Conservation (phyloP, 2,888 invertebrate genomes). For the Lochmaea capreae region DNA sequence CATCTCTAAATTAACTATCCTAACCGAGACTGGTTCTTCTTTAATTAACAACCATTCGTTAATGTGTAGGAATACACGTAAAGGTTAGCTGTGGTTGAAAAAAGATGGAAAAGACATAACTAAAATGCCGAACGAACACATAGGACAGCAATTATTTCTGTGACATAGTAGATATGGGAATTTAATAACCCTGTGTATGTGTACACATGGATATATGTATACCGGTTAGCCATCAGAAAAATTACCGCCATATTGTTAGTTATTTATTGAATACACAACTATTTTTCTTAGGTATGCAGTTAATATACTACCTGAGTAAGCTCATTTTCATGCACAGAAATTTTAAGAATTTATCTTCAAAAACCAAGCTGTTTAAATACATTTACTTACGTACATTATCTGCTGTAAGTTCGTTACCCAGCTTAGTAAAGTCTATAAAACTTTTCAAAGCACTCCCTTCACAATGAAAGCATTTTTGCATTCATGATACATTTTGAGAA, state of each 20-base stretch:
- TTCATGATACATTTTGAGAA: no score
- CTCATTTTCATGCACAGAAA: constrained; percentile 28
- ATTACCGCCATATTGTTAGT: constrained; percentile 39
- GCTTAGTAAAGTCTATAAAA: no score
- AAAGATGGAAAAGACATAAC: constrained; percentile 48
- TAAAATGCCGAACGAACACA: constrained; percentile 53
- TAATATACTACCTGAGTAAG: constrained; percentile 32
- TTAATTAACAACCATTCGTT: constrained; percentile 61
- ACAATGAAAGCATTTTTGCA: no score
- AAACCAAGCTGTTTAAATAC: constrained; percentile 18
- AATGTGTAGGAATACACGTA: constrained; percentile 52
- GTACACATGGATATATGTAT: constrained; percentile 22
- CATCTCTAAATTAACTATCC: constrained; percentile 58
- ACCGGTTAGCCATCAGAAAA: constrained; percentile 34
- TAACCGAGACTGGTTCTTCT: constrained; percentile 56
- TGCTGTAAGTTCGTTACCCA: neutral
- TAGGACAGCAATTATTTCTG: constrained; percentile 47
- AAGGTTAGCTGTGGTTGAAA: constrained; percentile 44
- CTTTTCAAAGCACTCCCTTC: no score
- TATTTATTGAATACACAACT: constrained; percentile 40
- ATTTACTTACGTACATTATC: constrained; percentile 28
- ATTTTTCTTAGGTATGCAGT: constrained; percentile 34
- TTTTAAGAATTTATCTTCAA: constrained; percentile 33
- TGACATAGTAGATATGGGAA: constrained; percentile 40
- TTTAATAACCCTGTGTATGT: constrained; percentile 36